A percentile compares a stretch with the other conserved stretches of the same genome.
Evolutionary conservation across 2,888 invertebrate genomes (phyloP).

Genomic region (Melanophora roralis): DNA sequence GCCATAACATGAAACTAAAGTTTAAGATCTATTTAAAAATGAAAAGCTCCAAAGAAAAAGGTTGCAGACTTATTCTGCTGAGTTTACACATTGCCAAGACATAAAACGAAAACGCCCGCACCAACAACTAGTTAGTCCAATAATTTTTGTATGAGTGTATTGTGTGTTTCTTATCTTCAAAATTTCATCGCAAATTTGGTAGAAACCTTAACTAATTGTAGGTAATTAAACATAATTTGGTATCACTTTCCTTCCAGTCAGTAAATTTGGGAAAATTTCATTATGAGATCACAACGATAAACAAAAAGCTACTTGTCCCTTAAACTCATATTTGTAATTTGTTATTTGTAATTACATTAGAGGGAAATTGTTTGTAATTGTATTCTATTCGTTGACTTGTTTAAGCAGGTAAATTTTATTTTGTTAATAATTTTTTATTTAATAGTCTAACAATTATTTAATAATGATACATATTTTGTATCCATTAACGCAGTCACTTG

Average conservation of each 20-base stretch:
- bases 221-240: slow-evolving; percentile 72
- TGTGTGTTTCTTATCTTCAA: slow-evolving; percentile 67
- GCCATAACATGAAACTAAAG: too few relatives aligned
- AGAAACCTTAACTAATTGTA: slow-evolving; percentile 76
- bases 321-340: not conserved
- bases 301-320: slow-evolving; percentile 12
- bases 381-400: slow-evolving; percentile 26
- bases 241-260: slow-evolving; percentile 50
- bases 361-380: not conserved
- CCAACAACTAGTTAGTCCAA: not conserved
- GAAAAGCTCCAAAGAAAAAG: too few relatives aligned
- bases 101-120: too few relatives aligned
- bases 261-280: slow-evolving; percentile 51
- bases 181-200: slow-evolving; percentile 73
- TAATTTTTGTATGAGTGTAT: slow-evolving; percentile 2
- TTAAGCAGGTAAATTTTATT: not conserved
- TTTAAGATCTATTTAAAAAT: too few relatives aligned
- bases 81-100: too few relatives aligned
- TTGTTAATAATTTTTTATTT: slow-evolving; percentile 42
- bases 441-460: slow-evolving; percentile 24
- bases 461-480: not conserved
- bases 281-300: slow-evolving; percentile 42
- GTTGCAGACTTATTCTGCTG: too few relatives aligned
- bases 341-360: not conserved
- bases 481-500: not conserved